phyloP scores from a whole-genome alignment of 1,140 invertebrate species.

The Belonocnema kinseyi region DNA sequence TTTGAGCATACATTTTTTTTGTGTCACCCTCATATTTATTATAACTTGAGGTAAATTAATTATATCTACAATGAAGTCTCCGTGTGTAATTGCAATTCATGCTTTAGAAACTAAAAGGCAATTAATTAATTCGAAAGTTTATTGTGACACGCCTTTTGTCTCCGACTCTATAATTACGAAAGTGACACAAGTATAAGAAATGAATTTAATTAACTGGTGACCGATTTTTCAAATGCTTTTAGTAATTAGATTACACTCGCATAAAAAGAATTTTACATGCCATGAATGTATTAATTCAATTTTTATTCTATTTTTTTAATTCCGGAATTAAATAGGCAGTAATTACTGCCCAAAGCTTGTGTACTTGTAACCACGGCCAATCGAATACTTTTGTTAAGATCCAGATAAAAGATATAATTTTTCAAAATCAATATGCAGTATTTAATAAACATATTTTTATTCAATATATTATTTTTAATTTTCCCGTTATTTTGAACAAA shows the following conservation, averaged over 20 bases:
- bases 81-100: background rate
- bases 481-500: no score
- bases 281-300: no score
- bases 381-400: no score
- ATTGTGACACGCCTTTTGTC: conserved; percentile 8
- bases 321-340: no score
- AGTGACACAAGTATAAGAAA: background rate
- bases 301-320: no score
- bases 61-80: background rate
- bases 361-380: no score
- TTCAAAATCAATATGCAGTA: no score
- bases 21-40: background rate
- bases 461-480: no score
- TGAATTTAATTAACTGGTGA: conserved; percentile 13
- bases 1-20: conserved; percentile 11
- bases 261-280: background rate
- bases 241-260: conserved; percentile 6
- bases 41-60: background rate
- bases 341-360: no score
- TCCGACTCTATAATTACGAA: conserved; percentile 13
- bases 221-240: conserved; percentile 1
- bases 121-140: conserved; percentile 26
- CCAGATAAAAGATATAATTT: no score
- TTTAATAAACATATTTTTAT: no score
- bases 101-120: background rate